A percentile compares a stretch with the other conserved stretches of the same genome.
phyloP scores from a whole-genome alignment of 2,797 vertebrate species.

The Petrocephalus sullivani region DNA sequence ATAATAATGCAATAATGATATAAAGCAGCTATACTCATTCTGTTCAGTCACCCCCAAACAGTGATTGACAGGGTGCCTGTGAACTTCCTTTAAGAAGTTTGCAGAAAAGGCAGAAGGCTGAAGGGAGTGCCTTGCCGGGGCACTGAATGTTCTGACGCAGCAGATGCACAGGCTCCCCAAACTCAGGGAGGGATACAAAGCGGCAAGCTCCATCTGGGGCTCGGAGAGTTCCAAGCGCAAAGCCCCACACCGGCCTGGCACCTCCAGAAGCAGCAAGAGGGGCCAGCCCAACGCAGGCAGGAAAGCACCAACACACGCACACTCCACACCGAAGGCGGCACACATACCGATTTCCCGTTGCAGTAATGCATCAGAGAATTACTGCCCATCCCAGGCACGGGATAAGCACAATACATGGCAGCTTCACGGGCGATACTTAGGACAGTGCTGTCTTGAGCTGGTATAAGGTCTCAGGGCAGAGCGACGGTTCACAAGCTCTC shows the following conservation, averaged over 20 bases:
- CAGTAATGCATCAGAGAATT: slow-evolving; percentile 90
- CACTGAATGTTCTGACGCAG: neutral
- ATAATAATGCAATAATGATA: neutral
- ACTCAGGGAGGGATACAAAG: neutral
- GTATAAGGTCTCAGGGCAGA: slow-evolving; percentile 43
- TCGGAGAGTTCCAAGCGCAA: slow-evolving; percentile 9
- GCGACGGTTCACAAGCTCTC: slow-evolving; percentile 53
- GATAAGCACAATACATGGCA: slow-evolving; percentile 90
- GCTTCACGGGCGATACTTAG: slow-evolving; percentile 23
- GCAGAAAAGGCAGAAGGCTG: neutral
- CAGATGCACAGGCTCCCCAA: neutral
- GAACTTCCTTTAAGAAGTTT: neutral
- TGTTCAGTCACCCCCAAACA: neutral
- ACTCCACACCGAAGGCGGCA: neutral
- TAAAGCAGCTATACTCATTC: neutral
- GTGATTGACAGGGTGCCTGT: too few species aligned
- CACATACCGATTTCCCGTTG: slow-evolving; percentile 88
- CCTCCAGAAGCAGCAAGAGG: neutral
- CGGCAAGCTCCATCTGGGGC: neutral
- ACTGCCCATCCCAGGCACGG: slow-evolving; percentile 77
- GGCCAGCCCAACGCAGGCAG: slow-evolving; percentile 10
- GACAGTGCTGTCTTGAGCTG: slow-evolving; percentile 34
- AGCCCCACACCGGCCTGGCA: neutral
- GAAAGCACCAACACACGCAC: slow-evolving; percentile 6
- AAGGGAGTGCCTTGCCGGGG: neutral